Evolutionary conservation across 2,888 invertebrate genomes (phyloP), one percentile per base, ranked within the genome.

Genomic region (Mystacides longicornis): DNA sequence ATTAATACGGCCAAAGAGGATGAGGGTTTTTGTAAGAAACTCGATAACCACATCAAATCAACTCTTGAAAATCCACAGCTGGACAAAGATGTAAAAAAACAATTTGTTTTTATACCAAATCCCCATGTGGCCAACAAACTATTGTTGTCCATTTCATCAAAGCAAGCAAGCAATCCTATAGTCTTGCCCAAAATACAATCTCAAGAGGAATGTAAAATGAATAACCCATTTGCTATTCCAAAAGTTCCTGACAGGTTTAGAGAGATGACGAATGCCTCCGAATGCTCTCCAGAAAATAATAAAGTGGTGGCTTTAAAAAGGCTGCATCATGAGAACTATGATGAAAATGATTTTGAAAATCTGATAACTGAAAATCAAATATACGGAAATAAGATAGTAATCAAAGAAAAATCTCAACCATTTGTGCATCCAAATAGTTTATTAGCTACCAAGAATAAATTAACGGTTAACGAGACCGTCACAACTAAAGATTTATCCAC

Each of bases 331-430:
- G 76, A 76, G 51, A 73, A 74, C 63, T 72, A 71, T 61, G 77
- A 77, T 62, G 76, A 77, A 64, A 75, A 77, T 57, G 78, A 78
- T 65, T 78, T 78, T 64, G 78, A 78, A 64, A 78, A 78, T 67
- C 69, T 78, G 62, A 78, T 78, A 46, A 77, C 77, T 22, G 77
- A 77, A 66, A 78, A 78, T 67, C 77, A 78, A 69, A 78, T 78
- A 59, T 77, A 77, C 64, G 77, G 77, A 62, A 76, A 77, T 62
- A 77, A 77, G 68, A 77, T 77, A 69, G 76, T 77, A 69, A 75
- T 78, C 69, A 78, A 77, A 72, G 76, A 77, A 71, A 77, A 77
- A 64, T 71, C 71, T 54, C 74, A 73, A 65, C 70, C 71, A 23
- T 19, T 47, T 31, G 66, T 65, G 53, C 74, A 75, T 64, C 74